Evolutionary conservation across 2,113 vertebrate genomes (phyloP).

Genomic region (Oreamnos americanus): DNA sequence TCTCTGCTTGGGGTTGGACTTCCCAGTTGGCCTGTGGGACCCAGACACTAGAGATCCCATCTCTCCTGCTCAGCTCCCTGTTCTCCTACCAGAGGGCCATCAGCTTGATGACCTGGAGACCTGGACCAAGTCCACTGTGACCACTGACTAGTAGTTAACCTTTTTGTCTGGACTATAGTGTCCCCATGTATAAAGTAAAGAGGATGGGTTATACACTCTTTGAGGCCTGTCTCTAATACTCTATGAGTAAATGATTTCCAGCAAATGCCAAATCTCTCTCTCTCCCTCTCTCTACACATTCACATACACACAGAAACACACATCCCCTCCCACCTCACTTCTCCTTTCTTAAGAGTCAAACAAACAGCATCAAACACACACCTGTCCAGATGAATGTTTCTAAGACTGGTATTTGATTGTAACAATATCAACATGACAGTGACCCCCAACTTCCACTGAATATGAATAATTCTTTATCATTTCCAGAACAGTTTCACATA

Average conservation of each 20-base stretch:
- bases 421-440: background rate
- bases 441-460: background rate
- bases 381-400: background rate
- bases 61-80: background rate
- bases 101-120: background rate
- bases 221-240: background rate
- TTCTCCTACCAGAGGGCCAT: background rate
- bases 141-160: background rate
- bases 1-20: background rate
- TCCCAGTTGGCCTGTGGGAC: background rate
- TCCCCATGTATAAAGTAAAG: background rate
- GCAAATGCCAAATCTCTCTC: background rate
- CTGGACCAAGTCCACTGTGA: background rate
- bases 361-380: background rate
- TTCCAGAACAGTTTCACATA: background rate
- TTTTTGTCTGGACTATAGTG: background rate
- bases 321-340: background rate
- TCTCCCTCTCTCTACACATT: no score
- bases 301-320: background rate
- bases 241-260: background rate
- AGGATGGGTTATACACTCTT: background rate
- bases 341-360: conserved; percentile 11
- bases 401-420: background rate
- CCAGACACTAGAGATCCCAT: background rate
- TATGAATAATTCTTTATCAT: background rate